Percentiles rank a stretch among this genome's conserved stretches.
Evolutionary conservation across 2,797 vertebrate genomes (phyloP).

Genomic region (Astyanax mexicanus): DNA sequence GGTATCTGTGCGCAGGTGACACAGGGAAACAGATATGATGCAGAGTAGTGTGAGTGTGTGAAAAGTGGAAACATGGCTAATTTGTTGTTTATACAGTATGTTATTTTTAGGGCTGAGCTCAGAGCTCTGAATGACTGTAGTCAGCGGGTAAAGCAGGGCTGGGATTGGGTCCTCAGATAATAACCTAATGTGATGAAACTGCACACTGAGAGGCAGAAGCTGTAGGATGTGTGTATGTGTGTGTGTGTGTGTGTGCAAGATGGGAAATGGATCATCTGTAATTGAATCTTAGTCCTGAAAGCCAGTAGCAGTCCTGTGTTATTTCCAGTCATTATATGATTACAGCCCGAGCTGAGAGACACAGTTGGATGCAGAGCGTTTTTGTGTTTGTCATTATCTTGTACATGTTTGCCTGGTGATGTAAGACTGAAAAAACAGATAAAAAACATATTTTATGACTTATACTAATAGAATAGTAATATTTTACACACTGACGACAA

Average conservation of each 20-base stretch:
- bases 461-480: too few species aligned
- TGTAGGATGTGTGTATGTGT: slow-evolving; percentile 17
- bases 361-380: neutral
- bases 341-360: neutral
- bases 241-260: neutral
- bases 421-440: too few species aligned
- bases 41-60: slow-evolving; percentile 16
- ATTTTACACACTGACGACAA: too few species aligned
- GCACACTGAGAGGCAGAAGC: slow-evolving; percentile 41
- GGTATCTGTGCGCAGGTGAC: slow-evolving; percentile 27
- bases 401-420: too few species aligned
- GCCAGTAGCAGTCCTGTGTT: neutral
- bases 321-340: slow-evolving; percentile 9
- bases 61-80: neutral
- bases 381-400: slow-evolving; percentile 1
- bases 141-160: slow-evolving; percentile 64
- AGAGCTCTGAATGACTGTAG: slow-evolving; percentile 62
- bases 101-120: slow-evolving; percentile 57
- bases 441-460: too few species aligned
- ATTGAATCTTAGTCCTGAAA: slow-evolving; percentile 26
- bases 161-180: slow-evolving; percentile 68
- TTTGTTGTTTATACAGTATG: slow-evolving; percentile 46
- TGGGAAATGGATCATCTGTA: slow-evolving; percentile 33
- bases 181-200: slow-evolving; percentile 71
- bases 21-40: slow-evolving; percentile 15